Evolutionary conservation across 1,140 invertebrate species (phyloP).

Genomic region (Ridgeia piscesae): DNA sequence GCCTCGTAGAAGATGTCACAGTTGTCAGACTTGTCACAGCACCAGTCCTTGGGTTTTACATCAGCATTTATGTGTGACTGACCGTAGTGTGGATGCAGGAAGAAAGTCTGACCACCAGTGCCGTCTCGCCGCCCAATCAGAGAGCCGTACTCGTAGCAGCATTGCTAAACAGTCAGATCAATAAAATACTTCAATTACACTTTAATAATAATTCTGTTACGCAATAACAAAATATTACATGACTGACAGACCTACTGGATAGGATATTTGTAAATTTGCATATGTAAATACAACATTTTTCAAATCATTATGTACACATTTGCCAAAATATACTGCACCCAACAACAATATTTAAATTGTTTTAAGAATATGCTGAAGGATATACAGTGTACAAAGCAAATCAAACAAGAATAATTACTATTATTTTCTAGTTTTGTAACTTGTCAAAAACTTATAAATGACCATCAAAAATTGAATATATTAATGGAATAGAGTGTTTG

Average conservation of each 20-base stretch:
- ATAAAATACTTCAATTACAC: not conserved
- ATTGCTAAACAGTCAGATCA: not conserved
- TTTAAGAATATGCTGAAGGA: too few species aligned
- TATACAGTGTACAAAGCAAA: too few species aligned
- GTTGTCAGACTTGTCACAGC: constrained; percentile 3
- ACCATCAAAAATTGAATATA: too few species aligned
- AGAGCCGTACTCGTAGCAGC: not conserved
- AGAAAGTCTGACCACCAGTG: not conserved
- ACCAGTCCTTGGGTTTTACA: not conserved
- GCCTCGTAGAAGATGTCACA: not conserved
- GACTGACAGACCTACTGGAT: not conserved
- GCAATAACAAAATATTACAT: not conserved
- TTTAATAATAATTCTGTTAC: not conserved
- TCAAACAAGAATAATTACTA: too few species aligned
- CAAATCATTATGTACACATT: too few species aligned
- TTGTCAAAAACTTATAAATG: too few species aligned
- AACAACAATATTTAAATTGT: too few species aligned
- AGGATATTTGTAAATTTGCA: not conserved
- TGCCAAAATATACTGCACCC: too few species aligned
- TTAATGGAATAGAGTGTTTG: too few species aligned
- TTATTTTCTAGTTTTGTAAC: too few species aligned
- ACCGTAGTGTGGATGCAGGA: not conserved
- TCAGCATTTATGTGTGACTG: not conserved
- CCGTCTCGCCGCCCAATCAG: not conserved
- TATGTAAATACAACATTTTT: too few species aligned